Base-by-base conservation (phyloP, 1,140 invertebrate genomes). In the Leptonema lineaticorne region DNA sequence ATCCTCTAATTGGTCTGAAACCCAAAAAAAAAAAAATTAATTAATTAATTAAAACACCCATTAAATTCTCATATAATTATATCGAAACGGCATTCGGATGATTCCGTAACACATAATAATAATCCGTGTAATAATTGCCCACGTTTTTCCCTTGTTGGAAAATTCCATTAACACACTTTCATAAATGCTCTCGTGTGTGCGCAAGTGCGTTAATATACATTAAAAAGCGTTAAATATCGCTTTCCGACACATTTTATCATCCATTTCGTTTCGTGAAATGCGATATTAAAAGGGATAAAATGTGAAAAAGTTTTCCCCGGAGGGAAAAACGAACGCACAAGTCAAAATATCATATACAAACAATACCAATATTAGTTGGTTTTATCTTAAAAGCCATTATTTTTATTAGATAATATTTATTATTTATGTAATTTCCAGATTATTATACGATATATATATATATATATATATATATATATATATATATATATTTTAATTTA, bases 1-100 rank as follows among this genome's bases (percentile, higher is more conserved):
- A 22, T 70, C 69, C 57, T 70, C 65, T 24, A 70, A 65, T 57
- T 70, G 59, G 18, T 50, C 65, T 67, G 65, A 26, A 53, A n/a
- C n/a, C n/a, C n/a, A n/a, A 50, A 18, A 22, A 53, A 11, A 26
- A 53, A 26, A 45, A 59, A 9, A 11, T 18, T 1, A 3, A 11
- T 53, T 53, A 3, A 53, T 16, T 20, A n/a, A 6, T 53, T 20
- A 6, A 53, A 6, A 53, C 48, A 18, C 20, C 2, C n/a, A 53
- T 53, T 53, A 53, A 48, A 48, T 14, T 16, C 45, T 48, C 37
- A 41, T 41, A n/a, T 41, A 11, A 1, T 16, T 11, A 11, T 33
- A 5, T 11, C 5, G 30, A 33, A 33, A 33, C 11, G 37, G 37
- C 37, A 41, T n/a, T n/a, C n/a, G n/a, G n/a, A n/a, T n/a, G n/a